Conservation (phyloP, 2,888 invertebrate species). For the Drosophila macrospina region DNA sequence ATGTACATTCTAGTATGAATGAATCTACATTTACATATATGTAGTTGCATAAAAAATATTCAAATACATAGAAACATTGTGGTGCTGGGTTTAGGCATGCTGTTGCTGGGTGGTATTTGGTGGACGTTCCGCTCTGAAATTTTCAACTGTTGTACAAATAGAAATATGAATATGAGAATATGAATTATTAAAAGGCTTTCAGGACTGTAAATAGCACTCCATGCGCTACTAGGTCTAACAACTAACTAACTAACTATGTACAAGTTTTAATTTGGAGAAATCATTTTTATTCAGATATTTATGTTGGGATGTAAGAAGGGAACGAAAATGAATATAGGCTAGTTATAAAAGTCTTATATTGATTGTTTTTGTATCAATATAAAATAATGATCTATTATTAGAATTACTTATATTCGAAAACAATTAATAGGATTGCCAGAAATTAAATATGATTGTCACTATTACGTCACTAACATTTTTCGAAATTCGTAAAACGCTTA, state of each 20-base stretch:
- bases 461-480: no score
- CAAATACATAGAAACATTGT: conserved; percentile 4
- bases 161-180: conserved; percentile 45
- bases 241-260: not conserved
- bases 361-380: no score
- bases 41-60: not conserved
- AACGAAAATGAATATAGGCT: no score
- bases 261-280: no score
- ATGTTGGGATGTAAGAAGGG: no score
- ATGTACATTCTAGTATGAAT: conserved; percentile 6
- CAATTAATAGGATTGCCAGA: no score
- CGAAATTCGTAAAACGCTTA: no score
- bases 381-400: no score
- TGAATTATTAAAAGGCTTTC: conserved; percentile 25
- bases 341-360: no score
- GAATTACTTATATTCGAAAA: no score
- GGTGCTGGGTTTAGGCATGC: not conserved
- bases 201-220: not conserved
- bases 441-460: no score
- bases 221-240: not conserved
- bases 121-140: not conserved
- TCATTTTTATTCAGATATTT: no score
- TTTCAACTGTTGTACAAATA: conserved; percentile 30
- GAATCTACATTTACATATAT: conserved; percentile 29
- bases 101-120: not conserved